Evolutionary conservation across 2,888 invertebrate species (phyloP).

Genomic region (Eristalinus aeneus): DNA sequence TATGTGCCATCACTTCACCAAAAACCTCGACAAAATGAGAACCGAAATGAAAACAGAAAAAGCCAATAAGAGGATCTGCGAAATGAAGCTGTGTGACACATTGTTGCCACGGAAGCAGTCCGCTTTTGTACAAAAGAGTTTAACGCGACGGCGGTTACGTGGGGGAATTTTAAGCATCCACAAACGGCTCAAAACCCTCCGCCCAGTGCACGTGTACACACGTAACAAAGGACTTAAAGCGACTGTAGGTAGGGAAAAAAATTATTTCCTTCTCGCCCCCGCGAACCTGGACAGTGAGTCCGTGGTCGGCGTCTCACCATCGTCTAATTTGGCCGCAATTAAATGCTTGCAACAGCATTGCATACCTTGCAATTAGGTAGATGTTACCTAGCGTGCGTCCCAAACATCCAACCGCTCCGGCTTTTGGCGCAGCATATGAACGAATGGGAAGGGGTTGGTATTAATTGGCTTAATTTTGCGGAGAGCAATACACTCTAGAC

Average conservation of each 20-base stretch:
- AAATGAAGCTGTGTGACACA: slow-evolving; percentile 21
- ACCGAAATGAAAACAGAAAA: slow-evolving; percentile 19
- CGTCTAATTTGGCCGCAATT: slow-evolving; percentile 64
- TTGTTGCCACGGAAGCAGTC: slow-evolving; percentile 29
- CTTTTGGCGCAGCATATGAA: slow-evolving; percentile 5
- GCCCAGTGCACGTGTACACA: slow-evolving; percentile 37
- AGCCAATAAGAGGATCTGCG: slow-evolving; percentile 9
- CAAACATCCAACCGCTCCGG: slow-evolving; percentile 1
- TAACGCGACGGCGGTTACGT: background rate
- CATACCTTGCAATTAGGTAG: slow-evolving; percentile 63
- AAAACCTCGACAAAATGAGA: slow-evolving; percentile 12
- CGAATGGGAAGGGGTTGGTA: background rate
- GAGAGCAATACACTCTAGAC: slow-evolving; percentile 17
- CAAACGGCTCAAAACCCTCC: background rate
- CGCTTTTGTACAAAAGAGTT: slow-evolving; percentile 6
- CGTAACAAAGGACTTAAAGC: slow-evolving; percentile 59
- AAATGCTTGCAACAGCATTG: slow-evolving; percentile 67
- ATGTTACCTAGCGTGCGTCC: slow-evolving; percentile 42
- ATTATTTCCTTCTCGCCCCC: no score
- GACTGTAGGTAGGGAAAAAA: no score
- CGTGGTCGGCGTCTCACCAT: slow-evolving; percentile 5
- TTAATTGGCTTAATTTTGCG: slow-evolving; percentile 46
- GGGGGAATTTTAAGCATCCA: background rate
- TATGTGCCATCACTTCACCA: background rate
- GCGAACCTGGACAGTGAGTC: background rate